Evolutionary conservation across 2,888 invertebrate species (phyloP).

Genomic region (Erannis defoliaria): DNA sequence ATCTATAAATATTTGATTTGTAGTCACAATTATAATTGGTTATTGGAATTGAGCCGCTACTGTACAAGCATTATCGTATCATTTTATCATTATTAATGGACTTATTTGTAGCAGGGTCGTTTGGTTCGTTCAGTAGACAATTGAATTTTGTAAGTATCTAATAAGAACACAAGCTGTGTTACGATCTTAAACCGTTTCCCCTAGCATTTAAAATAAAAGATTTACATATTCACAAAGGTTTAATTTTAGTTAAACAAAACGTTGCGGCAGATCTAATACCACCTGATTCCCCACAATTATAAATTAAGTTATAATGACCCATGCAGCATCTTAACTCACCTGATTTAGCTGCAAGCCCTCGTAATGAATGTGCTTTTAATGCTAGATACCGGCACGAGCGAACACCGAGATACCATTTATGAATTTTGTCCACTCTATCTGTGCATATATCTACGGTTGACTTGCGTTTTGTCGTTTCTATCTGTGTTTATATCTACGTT

Average conservation of each 20-base stretch:
- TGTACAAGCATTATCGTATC: constrained; percentile 6
- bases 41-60: constrained; percentile 13
- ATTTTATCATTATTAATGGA: constrained; percentile 7
- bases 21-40: constrained; percentile 20
- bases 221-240: too few species aligned
- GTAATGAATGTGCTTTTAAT: constrained; percentile 85
- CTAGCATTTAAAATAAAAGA: too few species aligned
- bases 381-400: constrained; percentile 79
- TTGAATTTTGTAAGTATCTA: too few species aligned
- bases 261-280: neutral
- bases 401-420: constrained; percentile 46
- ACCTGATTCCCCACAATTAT: neutral
- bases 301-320: constrained; percentile 25
- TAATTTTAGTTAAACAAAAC: too few species aligned
- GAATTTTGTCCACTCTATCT: constrained; percentile 46
- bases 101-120: constrained; percentile 1
- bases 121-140: neutral
- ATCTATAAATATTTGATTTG: constrained; percentile 22
- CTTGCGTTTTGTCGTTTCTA: constrained; percentile 28
- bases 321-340: constrained; percentile 68
- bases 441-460: constrained; percentile 36
- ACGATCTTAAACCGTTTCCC: too few species aligned
- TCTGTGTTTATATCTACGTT: constrained; percentile 27
- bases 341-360: constrained; percentile 74
- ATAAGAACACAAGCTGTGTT: too few species aligned